These are phyloP conservation scores for Anser cygnoides DNA, from an alignment of 2,113 vertebrate genomes.

Conservation along the genomic window DNA sequence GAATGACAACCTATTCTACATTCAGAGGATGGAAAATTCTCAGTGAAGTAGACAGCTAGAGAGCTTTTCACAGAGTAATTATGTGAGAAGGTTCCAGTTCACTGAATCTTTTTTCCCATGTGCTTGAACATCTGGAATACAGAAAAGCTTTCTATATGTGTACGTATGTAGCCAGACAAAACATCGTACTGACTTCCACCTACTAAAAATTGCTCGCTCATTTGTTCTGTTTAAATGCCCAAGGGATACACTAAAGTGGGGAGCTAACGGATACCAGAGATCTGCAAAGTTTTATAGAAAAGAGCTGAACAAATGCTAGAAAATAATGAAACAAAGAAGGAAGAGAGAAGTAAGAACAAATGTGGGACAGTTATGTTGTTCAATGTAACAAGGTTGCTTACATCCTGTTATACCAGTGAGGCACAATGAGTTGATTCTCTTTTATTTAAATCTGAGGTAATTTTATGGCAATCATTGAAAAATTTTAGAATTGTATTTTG, in stretches of 20 bases:
- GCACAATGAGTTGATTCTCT: background rate
- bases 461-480: background rate
- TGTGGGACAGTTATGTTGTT: background rate
- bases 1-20: conserved; percentile 2
- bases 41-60: conserved; percentile 26
- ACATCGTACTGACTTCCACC: conserved; percentile 2
- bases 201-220: background rate
- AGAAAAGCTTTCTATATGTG: background rate
- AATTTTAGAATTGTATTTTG: background rate
- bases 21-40: conserved; percentile 30
- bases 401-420: background rate
- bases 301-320: background rate
- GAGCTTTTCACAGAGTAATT: conserved; percentile 58
- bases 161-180: background rate
- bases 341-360: background rate
- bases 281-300: background rate
- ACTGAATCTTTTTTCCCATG: conserved; percentile 53
- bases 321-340: background rate
- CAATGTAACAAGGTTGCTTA: background rate
- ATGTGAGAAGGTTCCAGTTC: conserved; percentile 42
- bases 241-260: background rate
- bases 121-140: conserved; percentile 66
- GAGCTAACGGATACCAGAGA: background rate
- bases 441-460: background rate
- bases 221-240: conserved; percentile 17